phyloP scores from a whole-genome alignment of 2,113 vertebrate species.

The Psettodes erumei region DNA sequence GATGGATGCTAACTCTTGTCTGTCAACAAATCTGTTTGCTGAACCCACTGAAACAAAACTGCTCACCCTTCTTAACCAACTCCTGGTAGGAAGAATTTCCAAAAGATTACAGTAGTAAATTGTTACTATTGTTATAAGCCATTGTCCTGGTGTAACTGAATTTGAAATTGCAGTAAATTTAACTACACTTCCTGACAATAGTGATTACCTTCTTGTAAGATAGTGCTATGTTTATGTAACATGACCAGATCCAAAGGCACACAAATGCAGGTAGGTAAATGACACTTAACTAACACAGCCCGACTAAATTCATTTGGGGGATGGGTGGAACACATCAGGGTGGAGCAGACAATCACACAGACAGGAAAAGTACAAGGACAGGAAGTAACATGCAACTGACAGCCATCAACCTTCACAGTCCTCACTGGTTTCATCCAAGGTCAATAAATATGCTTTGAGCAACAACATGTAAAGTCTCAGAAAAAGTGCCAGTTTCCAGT shows the following conservation, averaged over 20 bases:
- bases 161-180: background rate
- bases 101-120: no score
- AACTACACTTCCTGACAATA: background rate
- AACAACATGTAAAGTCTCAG: constrained; percentile 55
- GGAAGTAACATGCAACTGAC: no score
- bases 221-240: background rate
- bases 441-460: constrained; percentile 56
- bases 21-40: background rate
- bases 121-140: background rate
- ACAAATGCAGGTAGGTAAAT: no score
- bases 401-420: constrained; percentile 65
- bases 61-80: background rate
- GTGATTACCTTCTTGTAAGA: background rate
- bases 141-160: background rate
- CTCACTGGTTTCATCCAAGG: constrained; percentile 66
- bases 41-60: background rate
- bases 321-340: no score
- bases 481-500: constrained; percentile 53
- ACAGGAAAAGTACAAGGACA: no score
- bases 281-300: no score
- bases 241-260: no score
- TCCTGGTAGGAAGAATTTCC: background rate
- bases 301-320: no score
- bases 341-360: no score
- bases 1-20: no score